These are phyloP conservation scores for Ceratosolen solmsi DNA, from an alignment of 1,140 invertebrate genomes.

Conservation along the genomic window DNA sequence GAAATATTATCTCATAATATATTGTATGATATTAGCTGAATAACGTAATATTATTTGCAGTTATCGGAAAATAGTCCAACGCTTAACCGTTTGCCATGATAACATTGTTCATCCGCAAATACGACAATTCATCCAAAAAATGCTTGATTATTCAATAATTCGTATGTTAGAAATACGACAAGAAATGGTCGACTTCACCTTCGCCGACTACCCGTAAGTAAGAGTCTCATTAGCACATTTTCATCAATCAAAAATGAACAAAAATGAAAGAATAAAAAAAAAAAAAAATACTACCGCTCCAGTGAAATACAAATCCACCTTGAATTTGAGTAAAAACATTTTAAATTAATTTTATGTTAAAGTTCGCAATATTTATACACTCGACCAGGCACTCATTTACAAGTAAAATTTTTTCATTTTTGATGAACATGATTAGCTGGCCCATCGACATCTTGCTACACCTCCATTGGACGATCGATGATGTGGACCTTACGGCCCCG, in stretches of 20 bases:
- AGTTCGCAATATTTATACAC: conserved; percentile 18
- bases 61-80: conserved; percentile 63
- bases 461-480: conserved; percentile 75
- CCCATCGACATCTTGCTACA: conserved; percentile 76
- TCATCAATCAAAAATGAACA: not conserved
- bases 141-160: conserved; percentile 72
- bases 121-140: conserved; percentile 73
- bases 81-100: conserved; percentile 74
- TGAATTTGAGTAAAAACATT: too few species aligned
- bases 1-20: not conserved
- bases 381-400: not conserved
- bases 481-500: conserved; percentile 61
- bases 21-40: too few species aligned
- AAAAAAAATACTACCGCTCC: too few species aligned
- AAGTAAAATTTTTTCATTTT: not conserved
- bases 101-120: conserved; percentile 79
- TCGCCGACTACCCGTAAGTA: conserved; percentile 60
- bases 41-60: conserved; percentile 47
- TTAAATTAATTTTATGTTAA: too few species aligned
- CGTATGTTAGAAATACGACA: conserved; percentile 67
- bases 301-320: too few species aligned
- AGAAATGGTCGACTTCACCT: conserved; percentile 60
- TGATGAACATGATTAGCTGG: conserved; percentile 67
- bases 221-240: not conserved
- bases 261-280: conserved; percentile 4